A percentile compares a stretch with the other conserved stretches of the same genome.
Evolutionary conservation across 2,888 invertebrate species (phyloP).

Genomic region (Pecten maximus): DNA sequence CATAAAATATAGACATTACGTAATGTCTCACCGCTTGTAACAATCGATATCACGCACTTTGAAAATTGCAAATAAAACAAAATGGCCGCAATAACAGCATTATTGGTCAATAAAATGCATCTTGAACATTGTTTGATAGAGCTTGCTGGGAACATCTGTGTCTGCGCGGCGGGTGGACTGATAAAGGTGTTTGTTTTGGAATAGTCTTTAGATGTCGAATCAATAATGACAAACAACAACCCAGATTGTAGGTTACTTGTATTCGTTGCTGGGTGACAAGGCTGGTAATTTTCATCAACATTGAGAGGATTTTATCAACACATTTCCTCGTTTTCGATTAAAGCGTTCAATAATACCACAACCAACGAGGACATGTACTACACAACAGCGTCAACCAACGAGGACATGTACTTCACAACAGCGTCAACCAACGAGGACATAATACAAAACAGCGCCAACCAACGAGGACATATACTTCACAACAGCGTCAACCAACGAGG

Average conservation of each 20-base stretch:
- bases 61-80: background rate
- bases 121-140: background rate
- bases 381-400: too few relatives aligned
- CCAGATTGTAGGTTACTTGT: background rate
- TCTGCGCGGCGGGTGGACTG: background rate
- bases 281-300: background rate
- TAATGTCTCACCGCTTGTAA: background rate
- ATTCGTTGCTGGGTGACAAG: background rate
- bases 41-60: background rate
- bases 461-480: too few relatives aligned
- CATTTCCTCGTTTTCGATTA: too few relatives aligned
- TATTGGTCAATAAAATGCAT: background rate
- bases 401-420: too few relatives aligned
- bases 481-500: too few relatives aligned
- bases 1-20: background rate
- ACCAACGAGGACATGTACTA: too few relatives aligned
- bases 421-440: too few relatives aligned
- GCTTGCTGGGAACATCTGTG: background rate
- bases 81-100: background rate
- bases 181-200: background rate
- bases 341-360: too few relatives aligned
- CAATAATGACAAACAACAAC: background rate
- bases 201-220: background rate
- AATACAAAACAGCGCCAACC: too few relatives aligned
- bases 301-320: background rate